Evolutionary conservation across 2,113 vertebrate genomes (phyloP).

Genomic region (Calidris pygmaea): DNA sequence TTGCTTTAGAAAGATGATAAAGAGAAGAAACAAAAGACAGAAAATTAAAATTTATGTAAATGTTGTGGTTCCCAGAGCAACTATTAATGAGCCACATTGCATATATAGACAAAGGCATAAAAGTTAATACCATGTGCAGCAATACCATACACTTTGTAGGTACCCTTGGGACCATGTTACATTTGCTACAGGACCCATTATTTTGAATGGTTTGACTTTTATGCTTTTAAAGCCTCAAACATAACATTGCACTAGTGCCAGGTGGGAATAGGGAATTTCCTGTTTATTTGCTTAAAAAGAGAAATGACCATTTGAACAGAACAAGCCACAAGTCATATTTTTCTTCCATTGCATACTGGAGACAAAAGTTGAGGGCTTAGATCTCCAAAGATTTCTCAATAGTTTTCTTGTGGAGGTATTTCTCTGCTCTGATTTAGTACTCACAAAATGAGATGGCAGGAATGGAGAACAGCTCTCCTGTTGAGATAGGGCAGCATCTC

Average conservation of each 20-base stretch:
- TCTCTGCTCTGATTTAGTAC: not conserved
- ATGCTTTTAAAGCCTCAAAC: not conserved
- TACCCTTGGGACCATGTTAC: too few relatives aligned
- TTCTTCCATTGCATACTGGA: not conserved
- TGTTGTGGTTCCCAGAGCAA: too few relatives aligned
- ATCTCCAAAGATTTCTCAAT: not conserved
- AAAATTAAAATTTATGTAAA: too few relatives aligned
- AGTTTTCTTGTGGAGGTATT: not conserved
- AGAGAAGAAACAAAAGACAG: too few relatives aligned
- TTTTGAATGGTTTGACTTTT: not conserved
- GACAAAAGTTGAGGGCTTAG: not conserved
- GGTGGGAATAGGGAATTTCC: not conserved
- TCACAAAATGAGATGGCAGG: not conserved
- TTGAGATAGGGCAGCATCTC: not conserved
- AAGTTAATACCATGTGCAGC: too few relatives aligned
- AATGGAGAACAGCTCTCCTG: not conserved
- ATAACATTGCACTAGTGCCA: not conserved
- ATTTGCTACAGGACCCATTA: too few relatives aligned
- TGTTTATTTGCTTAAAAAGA: not conserved
- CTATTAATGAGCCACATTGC: too few relatives aligned
- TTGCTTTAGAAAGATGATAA: too few relatives aligned
- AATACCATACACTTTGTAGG: too few relatives aligned
- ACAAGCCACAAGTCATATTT: not conserved
- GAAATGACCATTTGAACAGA: not conserved
- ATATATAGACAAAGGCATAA: too few relatives aligned